phyloP scores from a whole-genome alignment of 1,140 invertebrate species.

The Proales similis region DNA sequence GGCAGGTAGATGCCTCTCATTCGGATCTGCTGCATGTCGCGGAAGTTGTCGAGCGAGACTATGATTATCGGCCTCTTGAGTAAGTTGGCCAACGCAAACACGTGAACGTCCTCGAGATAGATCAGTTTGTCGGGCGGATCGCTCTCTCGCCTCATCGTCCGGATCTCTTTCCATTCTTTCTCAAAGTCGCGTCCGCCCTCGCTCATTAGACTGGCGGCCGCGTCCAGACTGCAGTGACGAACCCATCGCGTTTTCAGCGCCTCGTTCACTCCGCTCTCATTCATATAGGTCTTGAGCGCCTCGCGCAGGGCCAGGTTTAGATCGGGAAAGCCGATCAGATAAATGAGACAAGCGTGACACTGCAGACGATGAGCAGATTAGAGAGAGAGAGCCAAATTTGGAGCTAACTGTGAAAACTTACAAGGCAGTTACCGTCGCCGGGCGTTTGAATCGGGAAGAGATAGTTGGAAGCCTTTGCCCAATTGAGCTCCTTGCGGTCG shows the following conservation, averaged over 20 bases:
- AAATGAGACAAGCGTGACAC: background rate
- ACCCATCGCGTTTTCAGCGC: background rate
- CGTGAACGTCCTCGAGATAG: background rate
- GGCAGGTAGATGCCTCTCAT: background rate
- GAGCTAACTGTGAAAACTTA: too few species aligned
- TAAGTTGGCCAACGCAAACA: background rate
- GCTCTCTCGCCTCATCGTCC: background rate
- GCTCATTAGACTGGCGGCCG: background rate
- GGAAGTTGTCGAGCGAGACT: background rate
- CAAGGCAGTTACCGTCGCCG: background rate
- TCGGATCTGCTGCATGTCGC: background rate
- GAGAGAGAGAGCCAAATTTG: background rate
- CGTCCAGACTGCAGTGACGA: background rate
- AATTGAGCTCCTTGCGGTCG: background rate
- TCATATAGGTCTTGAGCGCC: background rate
- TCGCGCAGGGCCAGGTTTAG: background rate
- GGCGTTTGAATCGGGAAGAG: background rate
- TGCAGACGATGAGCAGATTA: background rate
- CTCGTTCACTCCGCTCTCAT: background rate
- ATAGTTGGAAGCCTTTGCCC: background rate
- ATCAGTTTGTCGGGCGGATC: background rate
- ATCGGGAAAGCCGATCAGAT: background rate
- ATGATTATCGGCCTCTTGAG: background rate
- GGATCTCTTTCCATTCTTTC: background rate
- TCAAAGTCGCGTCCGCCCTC: background rate